Base-by-base conservation (phyloP, 2,888 invertebrate species). In the Philereme vetulata region DNA sequence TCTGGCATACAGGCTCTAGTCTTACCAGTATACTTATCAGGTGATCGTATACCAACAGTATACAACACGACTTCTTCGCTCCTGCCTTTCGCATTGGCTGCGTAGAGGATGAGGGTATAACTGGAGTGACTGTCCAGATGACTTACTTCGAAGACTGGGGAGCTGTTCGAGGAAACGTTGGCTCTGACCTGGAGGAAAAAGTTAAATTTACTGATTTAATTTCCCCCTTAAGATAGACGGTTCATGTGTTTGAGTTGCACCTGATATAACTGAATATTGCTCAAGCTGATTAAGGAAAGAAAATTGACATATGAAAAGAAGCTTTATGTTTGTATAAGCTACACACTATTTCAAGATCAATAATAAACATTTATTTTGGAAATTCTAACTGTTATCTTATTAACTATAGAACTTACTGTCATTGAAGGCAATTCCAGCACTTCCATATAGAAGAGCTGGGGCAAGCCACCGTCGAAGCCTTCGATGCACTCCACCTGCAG, bases 61-160 rank as follows among this genome's bases (percentile, higher is more conserved):
- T 96, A 96, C 59, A 97, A 93, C 50, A 95, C 93, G 63, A 95
- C 94, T 46, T 96, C 94, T 68, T 97, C 97, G 67, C 97, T 96
- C 66, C 95, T 93, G 34, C 98, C 98, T 83, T 97, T 97, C 53
- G 96, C 95, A 85, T 98, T 98, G 70, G 95, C 94, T n/a, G 97
- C 96, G 84, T 95, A 97, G 62, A 98, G 87, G 69, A 95, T 94
- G 70, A 97, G 94, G 66, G 95, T 93, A 88, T 95, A 97, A 78
- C 95, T 96, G 68, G 93, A 92, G 51, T 95, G 94, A 43, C 95
- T 93, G 81, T 96, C 95, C 67, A 95, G 88, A 48, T 94, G 94
- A 60, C 92, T 93, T n/a, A 94, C 94, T 65, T 94, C 94, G 85
- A 95, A 96, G 49, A 78, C 81, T 6, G 95, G 94, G 47, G 93